Conservation (phyloP, 1,140 invertebrate species). For the Phenacoccus solenopsis region DNA sequence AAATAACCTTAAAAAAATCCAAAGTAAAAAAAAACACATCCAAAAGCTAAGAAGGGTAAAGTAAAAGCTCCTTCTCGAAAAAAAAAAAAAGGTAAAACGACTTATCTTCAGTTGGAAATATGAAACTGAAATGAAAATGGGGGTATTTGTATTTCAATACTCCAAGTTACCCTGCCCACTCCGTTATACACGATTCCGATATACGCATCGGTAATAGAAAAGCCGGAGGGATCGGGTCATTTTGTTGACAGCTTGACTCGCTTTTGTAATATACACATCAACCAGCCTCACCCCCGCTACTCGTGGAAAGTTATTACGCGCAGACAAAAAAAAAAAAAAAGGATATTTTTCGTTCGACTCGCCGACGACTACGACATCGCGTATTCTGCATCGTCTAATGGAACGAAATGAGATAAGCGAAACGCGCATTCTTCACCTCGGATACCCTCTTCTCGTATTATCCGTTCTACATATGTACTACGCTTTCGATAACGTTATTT, state of each 20-base stretch:
- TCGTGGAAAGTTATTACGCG: not conserved
- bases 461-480: not conserved
- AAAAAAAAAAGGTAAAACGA: not conserved
- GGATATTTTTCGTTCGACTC: not conserved
- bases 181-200: too few species aligned
- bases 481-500: too few species aligned
- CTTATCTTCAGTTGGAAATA: not conserved
- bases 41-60: too few species aligned
- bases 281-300: not conserved
- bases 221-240: not conserved
- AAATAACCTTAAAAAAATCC: not conserved
- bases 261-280: not conserved
- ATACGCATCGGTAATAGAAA: not conserved
- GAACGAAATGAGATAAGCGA: not conserved
- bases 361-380: not conserved
- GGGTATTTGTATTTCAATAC: not conserved
- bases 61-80: too few species aligned
- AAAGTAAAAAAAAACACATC: too few species aligned
- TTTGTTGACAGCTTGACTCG: not conserved
- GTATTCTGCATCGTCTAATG: not conserved
- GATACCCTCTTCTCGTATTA: too few species aligned
- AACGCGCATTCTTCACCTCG: too few species aligned
- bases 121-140: not conserved
- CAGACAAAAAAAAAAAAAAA: not conserved
- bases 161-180: not conserved